A percentile compares a stretch with the other conserved stretches of the same genome.
phyloP scores from a whole-genome alignment of 2,888 invertebrate species.

The Schizotus pectinicornis region DNA sequence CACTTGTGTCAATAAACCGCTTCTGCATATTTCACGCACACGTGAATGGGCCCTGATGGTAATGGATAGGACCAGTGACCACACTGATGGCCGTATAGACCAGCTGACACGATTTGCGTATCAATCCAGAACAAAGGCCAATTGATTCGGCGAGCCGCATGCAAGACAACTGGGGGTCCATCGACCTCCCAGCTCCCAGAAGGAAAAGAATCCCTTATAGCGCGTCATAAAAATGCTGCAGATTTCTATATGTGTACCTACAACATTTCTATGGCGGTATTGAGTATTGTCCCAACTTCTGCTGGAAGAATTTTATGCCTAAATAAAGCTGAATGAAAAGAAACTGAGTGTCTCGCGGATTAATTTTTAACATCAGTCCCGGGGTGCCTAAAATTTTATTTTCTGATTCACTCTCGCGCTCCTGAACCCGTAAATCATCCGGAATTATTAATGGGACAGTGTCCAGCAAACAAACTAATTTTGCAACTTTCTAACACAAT shows the following conservation, averaged over 20 bases:
- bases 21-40: slow-evolving; percentile 22
- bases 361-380: too few relatives aligned
- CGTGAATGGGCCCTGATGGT: slow-evolving; percentile 26
- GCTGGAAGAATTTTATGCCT: too few relatives aligned
- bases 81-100: slow-evolving; percentile 19
- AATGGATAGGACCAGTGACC: slow-evolving; percentile 21
- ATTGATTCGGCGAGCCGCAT: slow-evolving; percentile 23
- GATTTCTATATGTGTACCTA: too few relatives aligned
- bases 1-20: slow-evolving; percentile 24
- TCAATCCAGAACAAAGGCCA: slow-evolving; percentile 27
- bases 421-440: too few relatives aligned
- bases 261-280: too few relatives aligned
- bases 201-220: too few relatives aligned
- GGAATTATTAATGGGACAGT: slow-evolving; percentile 6
- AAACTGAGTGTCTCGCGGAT: too few relatives aligned
- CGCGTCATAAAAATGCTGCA: too few relatives aligned
- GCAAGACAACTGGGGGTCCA: slow-evolving; percentile 8
- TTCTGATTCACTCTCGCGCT: too few relatives aligned
- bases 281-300: too few relatives aligned
- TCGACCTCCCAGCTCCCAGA: not conserved
- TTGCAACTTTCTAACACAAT: slow-evolving; percentile 7
- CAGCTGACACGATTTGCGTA: slow-evolving; percentile 27
- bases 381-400: too few relatives aligned
- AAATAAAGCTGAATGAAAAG: too few relatives aligned
- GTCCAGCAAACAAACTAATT: slow-evolving; percentile 17